Base-by-base conservation (phyloP, 2,797 vertebrate species). In the Microctenopoma stevenorrisi region DNA sequence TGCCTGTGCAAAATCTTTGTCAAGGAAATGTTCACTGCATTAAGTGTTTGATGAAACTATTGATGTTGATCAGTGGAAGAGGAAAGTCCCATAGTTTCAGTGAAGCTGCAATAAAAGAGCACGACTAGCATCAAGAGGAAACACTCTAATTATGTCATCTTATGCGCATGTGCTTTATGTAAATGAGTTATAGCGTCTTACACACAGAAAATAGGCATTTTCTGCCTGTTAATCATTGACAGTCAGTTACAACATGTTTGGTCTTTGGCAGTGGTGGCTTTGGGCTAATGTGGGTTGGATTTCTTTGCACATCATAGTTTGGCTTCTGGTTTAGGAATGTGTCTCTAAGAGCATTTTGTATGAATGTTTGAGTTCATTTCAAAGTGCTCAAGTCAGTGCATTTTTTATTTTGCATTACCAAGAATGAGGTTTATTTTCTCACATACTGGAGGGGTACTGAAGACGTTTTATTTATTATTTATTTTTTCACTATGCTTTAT, bases 401-500 rank as follows among this genome's bases (percentile, higher is more conserved):
- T 30, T 30, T 30, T 30, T 30, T 30, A 30, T 30, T 30, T 30
- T 30, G 28, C 28, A 30, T 30, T 60, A 61, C 46, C 49, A 53
- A 22, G 43, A 64, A 13, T 35, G 7, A 37, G 54, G 22, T 15
- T 37, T 60, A 13, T 61, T 42, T 13, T 73, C 28, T 58, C 30
- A 50, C 35, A 5, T 54, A 37, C 35, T 61, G 10, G 11, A 18
- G 3, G 14, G 26, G 4, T 43, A 22, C 46, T 52, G 22, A 22
- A 25, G 13, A 58, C n/a, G 10, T 64, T 73, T 49, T 62, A 53
- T 67, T 74, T 62, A 55, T 49, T 57, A 13, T 38, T 65, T 18
- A 13, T 64, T 59, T 71, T 52, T 26, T 2, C 8, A 38, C 0
- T 44, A 33, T 68, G 10, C 65, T 71, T 71, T 73, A 75, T 72